phyloP scores from a whole-genome alignment of 2,797 vertebrate species.

The Sphenopsis melanotis region DNA sequence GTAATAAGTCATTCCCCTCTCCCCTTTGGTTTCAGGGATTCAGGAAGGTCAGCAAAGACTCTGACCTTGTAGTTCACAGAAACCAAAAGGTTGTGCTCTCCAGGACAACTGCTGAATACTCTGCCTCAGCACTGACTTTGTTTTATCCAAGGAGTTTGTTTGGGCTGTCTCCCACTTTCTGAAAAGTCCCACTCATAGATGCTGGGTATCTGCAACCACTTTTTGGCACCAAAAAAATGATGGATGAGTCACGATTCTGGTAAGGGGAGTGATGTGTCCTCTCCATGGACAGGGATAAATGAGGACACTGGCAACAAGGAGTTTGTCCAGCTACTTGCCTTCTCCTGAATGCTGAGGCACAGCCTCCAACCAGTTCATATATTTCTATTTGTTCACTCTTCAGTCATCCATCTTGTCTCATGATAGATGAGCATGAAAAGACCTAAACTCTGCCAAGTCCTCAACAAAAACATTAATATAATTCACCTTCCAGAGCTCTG shows the following conservation, averaged over 20 bases:
- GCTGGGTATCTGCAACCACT: not conserved
- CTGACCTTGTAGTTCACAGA: not conserved
- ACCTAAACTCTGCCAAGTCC: not conserved
- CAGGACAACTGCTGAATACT: not conserved
- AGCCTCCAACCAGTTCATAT: not conserved
- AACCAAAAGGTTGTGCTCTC: not conserved
- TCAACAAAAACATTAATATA: slow-evolving; percentile 30
- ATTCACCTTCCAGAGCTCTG: slow-evolving; percentile 4
- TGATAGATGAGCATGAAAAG: slow-evolving; percentile 5
- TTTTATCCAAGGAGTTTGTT: not conserved
- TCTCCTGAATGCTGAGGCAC: not conserved
- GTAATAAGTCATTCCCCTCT: not conserved
- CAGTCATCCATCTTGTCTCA: not conserved
- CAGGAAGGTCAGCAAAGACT: not conserved
- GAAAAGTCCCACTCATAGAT: not conserved
- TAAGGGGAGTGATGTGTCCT: not conserved
- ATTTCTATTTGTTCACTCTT: not conserved
- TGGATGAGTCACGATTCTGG: not conserved
- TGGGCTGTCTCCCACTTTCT: not conserved
- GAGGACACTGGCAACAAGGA: not conserved
- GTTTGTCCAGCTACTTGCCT: not conserved
- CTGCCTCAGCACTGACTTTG: not conserved
- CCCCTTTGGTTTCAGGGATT: not conserved
- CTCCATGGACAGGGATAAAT: not conserved
- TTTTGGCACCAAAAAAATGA: not conserved